phyloP scores from a whole-genome alignment of 2,888 invertebrate genomes.

The Choristoneura rosaceana region DNA sequence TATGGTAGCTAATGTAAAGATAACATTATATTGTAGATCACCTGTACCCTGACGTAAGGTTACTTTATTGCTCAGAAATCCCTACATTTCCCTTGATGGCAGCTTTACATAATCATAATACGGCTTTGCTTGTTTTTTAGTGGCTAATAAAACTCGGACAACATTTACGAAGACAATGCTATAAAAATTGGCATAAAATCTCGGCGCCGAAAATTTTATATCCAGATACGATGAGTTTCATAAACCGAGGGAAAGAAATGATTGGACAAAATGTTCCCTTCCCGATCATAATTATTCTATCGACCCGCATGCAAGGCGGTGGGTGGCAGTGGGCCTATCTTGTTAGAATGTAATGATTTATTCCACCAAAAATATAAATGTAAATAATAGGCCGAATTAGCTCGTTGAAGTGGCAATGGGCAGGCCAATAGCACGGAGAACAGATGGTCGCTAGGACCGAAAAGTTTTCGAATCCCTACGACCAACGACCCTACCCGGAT shows the following conservation, averaged over 20 bases:
- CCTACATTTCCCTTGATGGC: constrained; percentile 35
- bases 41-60: constrained; percentile 24
- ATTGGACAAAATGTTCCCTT: constrained; percentile 61
- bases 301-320: constrained; percentile 12
- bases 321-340: neutral
- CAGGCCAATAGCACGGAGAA: too few species aligned
- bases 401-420: too few species aligned
- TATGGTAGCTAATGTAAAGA: neutral
- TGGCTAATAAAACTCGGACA: constrained; percentile 76
- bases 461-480: too few species aligned
- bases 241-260: constrained; percentile 66
- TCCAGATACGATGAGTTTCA: constrained; percentile 67
- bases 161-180: constrained; percentile 80
- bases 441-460: too few species aligned
- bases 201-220: constrained; percentile 77
- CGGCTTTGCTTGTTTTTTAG: constrained; percentile 63
- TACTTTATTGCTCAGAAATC: constrained; percentile 34
- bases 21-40: neutral
- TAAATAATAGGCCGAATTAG: too few species aligned
- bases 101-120: constrained; percentile 61
- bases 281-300: constrained; percentile 52
- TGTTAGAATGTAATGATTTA: too few species aligned
- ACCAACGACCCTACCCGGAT: too few species aligned
- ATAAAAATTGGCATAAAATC: constrained; percentile 82
- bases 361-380: too few species aligned